Evolutionary conservation across 2,888 invertebrate genomes (phyloP).

Genomic region (Drosophila koepferae): DNA sequence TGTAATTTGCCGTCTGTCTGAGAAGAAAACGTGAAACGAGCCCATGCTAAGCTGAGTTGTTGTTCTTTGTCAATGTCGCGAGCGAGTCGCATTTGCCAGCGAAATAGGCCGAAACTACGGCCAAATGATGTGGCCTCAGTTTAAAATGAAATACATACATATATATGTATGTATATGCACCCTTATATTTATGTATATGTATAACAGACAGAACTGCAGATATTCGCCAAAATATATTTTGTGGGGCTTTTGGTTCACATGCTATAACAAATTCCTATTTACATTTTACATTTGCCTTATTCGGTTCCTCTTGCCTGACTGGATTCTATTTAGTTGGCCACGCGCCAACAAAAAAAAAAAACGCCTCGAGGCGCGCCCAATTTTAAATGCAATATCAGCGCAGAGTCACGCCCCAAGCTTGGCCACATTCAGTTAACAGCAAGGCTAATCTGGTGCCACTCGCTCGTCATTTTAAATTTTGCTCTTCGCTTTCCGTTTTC

Average conservation of each 20-base stretch:
- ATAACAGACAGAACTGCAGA: constrained; percentile 1
- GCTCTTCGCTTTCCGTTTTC: constrained; percentile 16
- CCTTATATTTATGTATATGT: not conserved
- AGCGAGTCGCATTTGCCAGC: constrained; percentile 48
- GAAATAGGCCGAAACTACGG: constrained; percentile 14
- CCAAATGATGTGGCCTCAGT: constrained; percentile 48
- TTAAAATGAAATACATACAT: constrained; percentile 20
- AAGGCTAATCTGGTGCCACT: constrained; percentile 24
- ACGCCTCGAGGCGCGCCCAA: constrained; percentile 13
- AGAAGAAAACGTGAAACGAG: constrained; percentile 41
- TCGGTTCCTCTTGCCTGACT: constrained; percentile 21
- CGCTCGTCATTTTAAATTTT: constrained; percentile 36
- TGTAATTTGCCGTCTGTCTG: constrained; percentile 47
- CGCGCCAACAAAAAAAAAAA: constrained; percentile 29
- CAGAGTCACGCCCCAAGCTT: constrained; percentile 38
- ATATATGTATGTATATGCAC: not conserved
- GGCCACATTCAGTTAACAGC: constrained; percentile 31
- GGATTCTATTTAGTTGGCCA: constrained; percentile 47
- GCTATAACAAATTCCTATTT: constrained; percentile 55
- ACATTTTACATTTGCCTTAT: constrained; percentile 54
- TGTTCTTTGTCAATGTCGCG: constrained; percentile 58
- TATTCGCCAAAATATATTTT: constrained; percentile 18
- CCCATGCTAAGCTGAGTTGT: constrained; percentile 21
- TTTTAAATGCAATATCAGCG: constrained; percentile 9
- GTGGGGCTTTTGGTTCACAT: constrained; percentile 20